Base-by-base conservation (phyloP, 2,888 invertebrate genomes). In the Polietes domitor region DNA sequence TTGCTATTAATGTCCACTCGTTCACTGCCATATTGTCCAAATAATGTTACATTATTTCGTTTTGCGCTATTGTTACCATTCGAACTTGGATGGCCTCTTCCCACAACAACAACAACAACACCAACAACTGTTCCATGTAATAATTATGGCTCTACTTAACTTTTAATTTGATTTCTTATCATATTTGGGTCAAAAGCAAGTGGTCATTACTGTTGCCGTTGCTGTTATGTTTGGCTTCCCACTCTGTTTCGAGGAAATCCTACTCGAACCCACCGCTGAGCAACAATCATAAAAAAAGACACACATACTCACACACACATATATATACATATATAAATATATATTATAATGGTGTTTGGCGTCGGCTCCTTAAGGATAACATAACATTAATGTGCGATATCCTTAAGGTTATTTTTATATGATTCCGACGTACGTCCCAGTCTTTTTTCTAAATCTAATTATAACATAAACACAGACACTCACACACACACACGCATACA, bases 401-500 rank as follows among this genome's bases (percentile, higher is more conserved):
- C 17, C 55, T 37, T 41, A 58, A 58, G 37, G 32, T 72, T 53
- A 32, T 50, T 32, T 24, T n/a, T n/a, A n/a, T 72, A 53, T 58
- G 26, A 37, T 37, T 37, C 6, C 37, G 37, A 3, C 58, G 41
- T 19, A 9, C 4, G 26, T 65, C 10, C 10, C 53, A 26, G 37
- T 43, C 1, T 71, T 6, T 15, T 10, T 26, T 10, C 17, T 41
- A 63, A 74, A 80, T 77, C 80, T 71, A 63, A 71, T 80, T 77
- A 70, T 28, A 43, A 53, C 71, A 71, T 32, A 71, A 55, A 50
- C 6, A 17, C n/a, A n/a, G n/a, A 37, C 32, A 7, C 32, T 32
- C 32, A 32, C 37, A 37, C 37, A 9, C 37, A 37, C 37, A 7
- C 37, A 37, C 37, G 28, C 26, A 61, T n/a, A n/a, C n/a, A n/a